Percentiles rank a stretch among this genome's conserved stretches.
phyloP scores from a whole-genome alignment of 2,113 vertebrate genomes.

The Passer domesticus region DNA sequence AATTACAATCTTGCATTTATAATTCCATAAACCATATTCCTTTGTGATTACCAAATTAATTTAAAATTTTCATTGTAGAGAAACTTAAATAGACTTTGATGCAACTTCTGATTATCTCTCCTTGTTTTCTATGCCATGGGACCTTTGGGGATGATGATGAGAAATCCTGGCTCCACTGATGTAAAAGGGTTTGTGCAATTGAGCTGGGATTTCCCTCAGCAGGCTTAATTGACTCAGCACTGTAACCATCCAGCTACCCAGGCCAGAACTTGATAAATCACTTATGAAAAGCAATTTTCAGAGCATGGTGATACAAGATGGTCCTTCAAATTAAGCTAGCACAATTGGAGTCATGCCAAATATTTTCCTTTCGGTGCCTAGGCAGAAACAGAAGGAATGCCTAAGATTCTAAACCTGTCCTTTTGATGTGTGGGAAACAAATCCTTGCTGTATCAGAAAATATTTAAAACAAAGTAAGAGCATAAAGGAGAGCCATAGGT shows the following conservation, averaged over 20 bases:
- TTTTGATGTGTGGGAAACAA: neutral
- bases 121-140: neutral
- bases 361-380: neutral
- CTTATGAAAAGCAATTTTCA: conserved; percentile 20
- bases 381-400: neutral
- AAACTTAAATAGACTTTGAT: neutral
- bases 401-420: neutral
- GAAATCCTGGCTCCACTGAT: neutral
- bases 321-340: conserved; percentile 7
- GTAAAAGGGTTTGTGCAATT: neutral
- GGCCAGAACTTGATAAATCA: neutral
- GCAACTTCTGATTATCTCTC: neutral
- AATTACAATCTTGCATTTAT: neutral
- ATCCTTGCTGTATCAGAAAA: neutral
- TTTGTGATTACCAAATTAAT: neutral
- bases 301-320: neutral
- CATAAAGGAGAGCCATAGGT: neutral
- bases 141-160: neutral
- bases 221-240: neutral
- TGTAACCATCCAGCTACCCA: neutral
- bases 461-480: neutral
- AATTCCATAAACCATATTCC: neutral
- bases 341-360: neutral
- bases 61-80: neutral
- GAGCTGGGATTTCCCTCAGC: neutral